phyloP scores from a whole-genome alignment of 1,140 invertebrate genomes.

The Zaprionus capensis region DNA sequence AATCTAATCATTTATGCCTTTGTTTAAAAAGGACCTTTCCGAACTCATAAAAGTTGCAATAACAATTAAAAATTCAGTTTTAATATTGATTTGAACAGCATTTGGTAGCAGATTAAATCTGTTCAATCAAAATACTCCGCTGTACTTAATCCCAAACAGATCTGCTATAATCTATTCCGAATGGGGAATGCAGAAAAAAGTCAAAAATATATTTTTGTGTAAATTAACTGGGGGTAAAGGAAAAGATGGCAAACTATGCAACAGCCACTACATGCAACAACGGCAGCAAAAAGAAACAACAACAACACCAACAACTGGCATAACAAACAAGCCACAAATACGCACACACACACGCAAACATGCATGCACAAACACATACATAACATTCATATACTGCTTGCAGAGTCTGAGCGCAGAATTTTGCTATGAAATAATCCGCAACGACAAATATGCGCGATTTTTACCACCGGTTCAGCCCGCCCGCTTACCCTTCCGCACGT shows the following conservation, averaged over 20 bases:
- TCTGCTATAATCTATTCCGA: not conserved
- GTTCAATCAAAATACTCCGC: not conserved
- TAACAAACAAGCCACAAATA: slow-evolving; percentile 43
- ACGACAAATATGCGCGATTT: slow-evolving; percentile 75
- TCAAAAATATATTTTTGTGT: slow-evolving; percentile 17
- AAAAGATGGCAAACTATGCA: slow-evolving; percentile 48
- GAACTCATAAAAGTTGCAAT: not conserved
- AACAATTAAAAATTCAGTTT: slow-evolving; percentile 33
- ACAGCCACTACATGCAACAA: slow-evolving; percentile 20
- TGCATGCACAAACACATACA: slow-evolving; percentile 8
- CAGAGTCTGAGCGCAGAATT: slow-evolving; percentile 51
- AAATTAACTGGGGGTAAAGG: slow-evolving; percentile 44
- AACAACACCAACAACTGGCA: slow-evolving; percentile 28
- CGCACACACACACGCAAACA: slow-evolving; percentile 6
- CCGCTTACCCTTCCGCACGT: not conserved
- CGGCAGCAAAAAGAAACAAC: not conserved
- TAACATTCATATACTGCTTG: slow-evolving; percentile 23
- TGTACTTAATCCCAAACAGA: not conserved
- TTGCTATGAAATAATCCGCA: slow-evolving; percentile 74
- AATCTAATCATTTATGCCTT: not conserved
- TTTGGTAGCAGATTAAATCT: not conserved
- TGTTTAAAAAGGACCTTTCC: no score
- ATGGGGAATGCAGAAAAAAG: slow-evolving; percentile 10
- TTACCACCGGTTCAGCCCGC: slow-evolving; percentile 19
- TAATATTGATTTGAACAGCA: not conserved